Evolutionary conservation across 2,797 vertebrate genomes (phyloP).

Genomic region (Chelonia mydas): DNA sequence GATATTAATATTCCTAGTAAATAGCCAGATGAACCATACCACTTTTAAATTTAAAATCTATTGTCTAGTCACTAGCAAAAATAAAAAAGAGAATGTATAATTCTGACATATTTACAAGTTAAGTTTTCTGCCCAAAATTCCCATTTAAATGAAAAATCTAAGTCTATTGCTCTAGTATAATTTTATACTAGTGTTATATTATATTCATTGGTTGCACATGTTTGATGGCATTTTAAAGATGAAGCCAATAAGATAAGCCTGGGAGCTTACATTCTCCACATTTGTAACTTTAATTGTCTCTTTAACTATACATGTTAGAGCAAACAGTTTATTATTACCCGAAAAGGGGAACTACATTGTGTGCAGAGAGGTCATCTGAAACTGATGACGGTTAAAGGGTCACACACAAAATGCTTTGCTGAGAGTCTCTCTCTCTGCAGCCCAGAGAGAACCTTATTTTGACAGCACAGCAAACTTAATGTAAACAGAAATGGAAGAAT

Average conservation of each 20-base stretch:
- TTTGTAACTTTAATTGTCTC: conserved; percentile 39
- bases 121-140: neutral
- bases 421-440: conserved; percentile 8
- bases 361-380: conserved; percentile 59
- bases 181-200: conserved; percentile 4
- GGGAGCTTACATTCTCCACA: conserved; percentile 51
- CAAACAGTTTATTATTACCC: conserved; percentile 62
- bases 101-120: neutral
- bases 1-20: conserved; percentile 20
- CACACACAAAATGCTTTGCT: conserved; percentile 45
- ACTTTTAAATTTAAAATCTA: conserved; percentile 29
- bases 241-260: conserved; percentile 43
- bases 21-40: neutral
- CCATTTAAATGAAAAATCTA: conserved; percentile 46
- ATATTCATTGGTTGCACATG: conserved; percentile 7
- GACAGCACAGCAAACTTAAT: conserved; percentile 7
- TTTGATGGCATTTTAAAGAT: conserved; percentile 37
- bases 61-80: neutral
- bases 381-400: conserved; percentile 65
- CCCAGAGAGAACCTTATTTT: conserved; percentile 45
- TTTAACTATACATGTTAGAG: conserved; percentile 53
- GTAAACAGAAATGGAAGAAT: conserved; percentile 16
- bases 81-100: neutral
- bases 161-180: conserved; percentile 12
- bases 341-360: conserved; percentile 30